phyloP scores from a whole-genome alignment of 2,113 vertebrate species.

The Eolophus roseicapilla region DNA sequence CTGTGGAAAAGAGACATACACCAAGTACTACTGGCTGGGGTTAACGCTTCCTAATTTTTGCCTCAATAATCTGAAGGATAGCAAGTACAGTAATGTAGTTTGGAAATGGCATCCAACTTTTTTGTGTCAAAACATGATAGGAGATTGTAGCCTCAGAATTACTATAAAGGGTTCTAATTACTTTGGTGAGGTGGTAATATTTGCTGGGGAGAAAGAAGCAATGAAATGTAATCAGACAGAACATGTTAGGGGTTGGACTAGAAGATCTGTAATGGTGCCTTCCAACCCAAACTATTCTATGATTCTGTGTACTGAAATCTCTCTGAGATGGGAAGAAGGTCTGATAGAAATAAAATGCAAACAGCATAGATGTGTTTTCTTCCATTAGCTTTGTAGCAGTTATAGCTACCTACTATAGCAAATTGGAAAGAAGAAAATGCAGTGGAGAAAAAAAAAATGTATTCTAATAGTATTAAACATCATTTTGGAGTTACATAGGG shows the following conservation, averaged over 20 bases:
- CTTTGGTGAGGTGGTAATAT: not conserved
- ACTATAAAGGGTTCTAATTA: not conserved
- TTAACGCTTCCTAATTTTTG: not conserved
- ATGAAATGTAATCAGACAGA: not conserved
- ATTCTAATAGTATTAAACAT: not conserved
- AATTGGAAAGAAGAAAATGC: not conserved
- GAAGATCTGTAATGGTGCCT: not conserved
- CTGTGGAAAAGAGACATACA: not conserved
- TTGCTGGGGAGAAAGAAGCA: not conserved
- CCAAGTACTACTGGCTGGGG: not conserved
- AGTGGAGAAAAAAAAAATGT: not conserved
- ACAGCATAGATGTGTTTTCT: not conserved
- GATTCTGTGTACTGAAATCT: not conserved
- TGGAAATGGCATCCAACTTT: not conserved
- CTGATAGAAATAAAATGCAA: not conserved
- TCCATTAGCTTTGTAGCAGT: not conserved
- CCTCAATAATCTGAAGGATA: not conserved
- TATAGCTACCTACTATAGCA: not conserved
- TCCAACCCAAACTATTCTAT: not conserved
- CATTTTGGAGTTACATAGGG: not conserved
- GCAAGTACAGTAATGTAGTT: not conserved
- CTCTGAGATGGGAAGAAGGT: not conserved
- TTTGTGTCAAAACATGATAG: not conserved
- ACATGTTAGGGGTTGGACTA: not conserved
- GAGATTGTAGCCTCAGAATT: not conserved